Base-by-base conservation (phyloP, 2,113 vertebrate species). In the Cettia cetti region DNA sequence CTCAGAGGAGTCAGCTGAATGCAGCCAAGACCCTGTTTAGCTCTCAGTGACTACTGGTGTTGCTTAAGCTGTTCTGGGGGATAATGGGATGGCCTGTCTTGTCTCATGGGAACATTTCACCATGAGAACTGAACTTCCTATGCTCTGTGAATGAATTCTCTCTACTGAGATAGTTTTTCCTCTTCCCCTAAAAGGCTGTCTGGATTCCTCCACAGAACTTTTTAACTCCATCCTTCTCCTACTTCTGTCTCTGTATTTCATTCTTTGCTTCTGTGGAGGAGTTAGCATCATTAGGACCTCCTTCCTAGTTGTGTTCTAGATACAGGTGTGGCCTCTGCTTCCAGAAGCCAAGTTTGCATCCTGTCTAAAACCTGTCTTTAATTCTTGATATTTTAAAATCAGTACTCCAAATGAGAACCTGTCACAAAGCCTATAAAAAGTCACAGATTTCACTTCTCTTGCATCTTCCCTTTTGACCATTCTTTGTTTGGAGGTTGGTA, bases 1-100 rank as follows among this genome's bases (percentile, higher is more conserved):
- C 93, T 66, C 68, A 21, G 40, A 93, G 56, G 90, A 96, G 95
- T 93, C 92, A 96, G 90, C 80, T 92, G 93, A 90, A 94, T 11
- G 68, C 79, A 90, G 90, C 52, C 33, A 2, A 92, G 79, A 79
- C 85, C 86, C 76, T 83, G 63, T 37, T 90, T 49, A 92, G 53
- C 65, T 94, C 86, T 57, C 56, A 37, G 82, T 31, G 76, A n/a
- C 79, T 92, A 39, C 60, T 82, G 65, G 20, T 71, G 64, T 57
- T 88, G 85, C 54, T n/a, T 44, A 14, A 66, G 42, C 52, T 92
- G 13, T 85, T 23, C 59, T 64, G 42, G 11, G 39, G 30, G 8
- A n/a, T 14, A 56, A 57, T 33, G 54, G 44, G 39, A 30, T 2
- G 1, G n/a, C n/a, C 50, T 77, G 40, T 69, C 56, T 92, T 3